phyloP scores from a whole-genome alignment of 2,113 vertebrate species.

The Pao palembangensis region DNA sequence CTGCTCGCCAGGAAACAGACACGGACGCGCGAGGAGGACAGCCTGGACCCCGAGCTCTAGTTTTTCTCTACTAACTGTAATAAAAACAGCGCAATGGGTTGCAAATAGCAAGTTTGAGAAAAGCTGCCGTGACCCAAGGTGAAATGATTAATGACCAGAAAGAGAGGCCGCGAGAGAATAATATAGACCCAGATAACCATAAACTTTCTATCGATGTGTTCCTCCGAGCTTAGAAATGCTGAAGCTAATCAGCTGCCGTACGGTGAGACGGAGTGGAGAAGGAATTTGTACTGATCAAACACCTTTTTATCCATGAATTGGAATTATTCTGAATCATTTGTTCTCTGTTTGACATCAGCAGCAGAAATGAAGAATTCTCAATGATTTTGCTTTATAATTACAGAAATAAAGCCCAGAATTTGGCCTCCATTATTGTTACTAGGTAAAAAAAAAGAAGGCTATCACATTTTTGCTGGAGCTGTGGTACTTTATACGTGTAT shows the following conservation, averaged over 20 bases:
- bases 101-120: conserved; percentile 58
- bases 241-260: not conserved
- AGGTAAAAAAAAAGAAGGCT: too few species aligned
- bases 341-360: too few species aligned
- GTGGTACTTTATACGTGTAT: too few species aligned
- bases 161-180: conserved; percentile 43
- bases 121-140: conserved; percentile 53
- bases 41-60: conserved; percentile 64
- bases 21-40: conserved; percentile 60
- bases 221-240: not conserved
- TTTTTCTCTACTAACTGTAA: conserved; percentile 66
- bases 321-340: too few species aligned
- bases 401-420: too few species aligned
- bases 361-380: too few species aligned
- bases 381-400: too few species aligned
- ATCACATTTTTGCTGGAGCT: too few species aligned
- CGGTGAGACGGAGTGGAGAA: not conserved
- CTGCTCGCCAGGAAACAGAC: conserved; percentile 53
- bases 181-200: conserved; percentile 36
- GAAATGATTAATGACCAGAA: conserved; percentile 58
- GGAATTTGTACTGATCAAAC: not conserved
- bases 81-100: conserved; percentile 66
- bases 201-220: conserved; percentile 33
- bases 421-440: too few species aligned
- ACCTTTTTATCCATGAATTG: not conserved